Evolutionary conservation across 1,140 invertebrate genomes (phyloP), one percentile per base, ranked within the genome.

Genomic region (Megalopta genalis): DNA sequence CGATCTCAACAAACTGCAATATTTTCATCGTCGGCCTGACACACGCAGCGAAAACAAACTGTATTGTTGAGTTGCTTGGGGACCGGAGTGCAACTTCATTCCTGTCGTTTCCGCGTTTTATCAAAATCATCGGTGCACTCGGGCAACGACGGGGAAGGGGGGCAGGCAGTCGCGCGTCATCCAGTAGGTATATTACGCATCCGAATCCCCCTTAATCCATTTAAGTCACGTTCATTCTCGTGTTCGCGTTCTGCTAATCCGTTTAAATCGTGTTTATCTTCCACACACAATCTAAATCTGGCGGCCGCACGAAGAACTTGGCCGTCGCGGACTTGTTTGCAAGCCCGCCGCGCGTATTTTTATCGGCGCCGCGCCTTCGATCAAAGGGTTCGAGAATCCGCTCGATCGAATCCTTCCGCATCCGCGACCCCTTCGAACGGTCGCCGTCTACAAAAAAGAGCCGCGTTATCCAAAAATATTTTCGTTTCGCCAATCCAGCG

Each of bases 201-300:
- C 52, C 52, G 16, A 21, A 7, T 54, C n/a, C 18, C 52, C 16
- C 52, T 54, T 54, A 54, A 54, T 54, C 52, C 52, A 21, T 3
- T 54, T 54, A 54, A 54, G 52, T n/a, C 52, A 21, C 21, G 52
- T 54, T 54, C 18, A 54, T 54, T n/a, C 52, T 21, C 5, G 4
- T 21, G 52, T 54, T n/a, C n/a, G n/a, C 18, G 21, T 57, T 7
- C 54, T 10, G 21, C 8, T 57, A 57, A 57, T 57, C 54, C n/a
- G 18, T n/a, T 57, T n/a, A n/a, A 57, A 57, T 57, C 21, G 8
- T n/a, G n/a, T 57, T 57, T 57, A 57, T 57, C 54, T n/a, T 57
- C 54, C 54, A 21, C 21, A n/a, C n/a, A 57, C 54, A 57, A 57
- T 57, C 54, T n/a, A 57, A 57, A 57, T 57, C 54, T 57, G 54